phyloP scores from a whole-genome alignment of 2,888 invertebrate species.

The Hartigia nigra region DNA sequence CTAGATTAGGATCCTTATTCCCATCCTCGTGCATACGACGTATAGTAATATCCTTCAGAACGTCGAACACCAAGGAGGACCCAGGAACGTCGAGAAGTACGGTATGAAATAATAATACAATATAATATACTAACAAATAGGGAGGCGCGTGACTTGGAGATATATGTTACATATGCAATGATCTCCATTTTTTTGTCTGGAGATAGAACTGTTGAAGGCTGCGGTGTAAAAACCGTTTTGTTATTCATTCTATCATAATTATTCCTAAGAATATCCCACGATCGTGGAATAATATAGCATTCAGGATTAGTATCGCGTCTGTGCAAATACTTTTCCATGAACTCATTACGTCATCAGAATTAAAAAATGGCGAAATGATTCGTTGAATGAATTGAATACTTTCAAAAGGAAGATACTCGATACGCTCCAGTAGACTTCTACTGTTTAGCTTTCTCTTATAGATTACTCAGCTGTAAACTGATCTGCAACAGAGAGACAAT shows the following conservation, averaged over 20 bases:
- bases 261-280: background rate
- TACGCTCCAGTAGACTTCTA: background rate
- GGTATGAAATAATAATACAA: background rate
- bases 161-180: background rate
- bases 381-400: background rate
- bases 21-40: background rate
- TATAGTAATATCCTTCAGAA: background rate
- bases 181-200: background rate
- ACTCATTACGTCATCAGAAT: background rate
- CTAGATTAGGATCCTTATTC: background rate
- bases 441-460: background rate
- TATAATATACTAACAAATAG: background rate
- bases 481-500: background rate
- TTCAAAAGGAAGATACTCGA: background rate
- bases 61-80: background rate
- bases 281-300: background rate
- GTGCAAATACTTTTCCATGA: background rate
- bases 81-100: background rate
- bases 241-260: background rate
- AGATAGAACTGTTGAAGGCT: background rate
- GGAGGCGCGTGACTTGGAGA: background rate
- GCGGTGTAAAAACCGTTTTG: background rate
- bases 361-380: background rate
- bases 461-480: background rate
- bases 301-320: background rate